phyloP scores from a whole-genome alignment of 2,888 invertebrate genomes.

The Cylindroiulus punctatus region DNA sequence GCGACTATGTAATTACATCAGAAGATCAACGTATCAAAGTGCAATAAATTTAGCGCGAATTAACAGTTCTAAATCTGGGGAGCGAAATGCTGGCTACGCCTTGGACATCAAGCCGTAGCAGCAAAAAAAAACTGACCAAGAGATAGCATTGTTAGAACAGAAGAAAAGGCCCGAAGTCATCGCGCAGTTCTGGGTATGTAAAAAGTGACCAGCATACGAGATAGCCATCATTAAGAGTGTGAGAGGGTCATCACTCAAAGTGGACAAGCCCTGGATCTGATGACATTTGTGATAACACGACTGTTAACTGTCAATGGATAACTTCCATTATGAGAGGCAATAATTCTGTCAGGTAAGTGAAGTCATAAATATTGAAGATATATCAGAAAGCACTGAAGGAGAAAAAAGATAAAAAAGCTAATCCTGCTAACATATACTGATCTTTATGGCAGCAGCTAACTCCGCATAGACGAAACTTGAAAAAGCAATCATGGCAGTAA shows the following conservation, averaged over 20 bases:
- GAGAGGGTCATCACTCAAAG: slow-evolving; percentile 49
- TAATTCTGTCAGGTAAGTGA: slow-evolving; percentile 55
- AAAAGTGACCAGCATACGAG: slow-evolving; percentile 38
- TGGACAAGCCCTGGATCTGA: slow-evolving; percentile 49
- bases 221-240: slow-evolving; percentile 42
- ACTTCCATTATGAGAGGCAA: slow-evolving; percentile 53
- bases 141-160: background rate
- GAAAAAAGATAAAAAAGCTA: slow-evolving; percentile 47
- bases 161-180: background rate
- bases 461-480: slow-evolving; percentile 25
- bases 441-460: slow-evolving; percentile 47
- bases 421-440: slow-evolving; percentile 49
- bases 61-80: too few relatives aligned
- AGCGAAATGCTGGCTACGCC: background rate
- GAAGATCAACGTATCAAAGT: too few relatives aligned
- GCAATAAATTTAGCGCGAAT: too few relatives aligned
- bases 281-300: slow-evolving; percentile 45
- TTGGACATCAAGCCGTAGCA: background rate
- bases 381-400: slow-evolving; percentile 44
- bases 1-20: too few relatives aligned
- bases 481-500: slow-evolving; percentile 16
- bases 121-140: background rate
- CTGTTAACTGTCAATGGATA: slow-evolving; percentile 50
- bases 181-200: slow-evolving; percentile 8
- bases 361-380: slow-evolving; percentile 53